Conservation (phyloP, 2,797 vertebrate species). For the Eospalax fontanierii region DNA sequence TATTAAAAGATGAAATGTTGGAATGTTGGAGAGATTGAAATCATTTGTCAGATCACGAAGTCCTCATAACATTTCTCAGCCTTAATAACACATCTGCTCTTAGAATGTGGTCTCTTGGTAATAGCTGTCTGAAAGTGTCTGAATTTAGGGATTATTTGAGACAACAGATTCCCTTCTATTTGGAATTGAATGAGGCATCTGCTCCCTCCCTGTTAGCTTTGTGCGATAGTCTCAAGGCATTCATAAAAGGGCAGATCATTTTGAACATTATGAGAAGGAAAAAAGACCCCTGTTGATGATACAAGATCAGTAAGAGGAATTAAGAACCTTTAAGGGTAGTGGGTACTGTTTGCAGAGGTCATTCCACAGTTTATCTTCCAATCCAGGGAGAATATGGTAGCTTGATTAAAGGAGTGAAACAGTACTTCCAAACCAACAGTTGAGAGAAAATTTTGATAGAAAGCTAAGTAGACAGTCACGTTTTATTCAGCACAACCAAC, state of each 20-base stretch:
- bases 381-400: constrained; percentile 43
- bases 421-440: constrained; percentile 66
- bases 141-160: constrained; percentile 94
- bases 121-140: constrained; percentile 93
- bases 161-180: constrained; percentile 94
- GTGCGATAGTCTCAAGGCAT: constrained; percentile 91
- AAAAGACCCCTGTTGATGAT: constrained; percentile 89
- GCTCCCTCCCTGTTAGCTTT: constrained; percentile 91
- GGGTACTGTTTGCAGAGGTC: constrained; percentile 82
- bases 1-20: constrained; percentile 90
- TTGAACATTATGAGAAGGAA: constrained; percentile 89
- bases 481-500: constrained; percentile 74
- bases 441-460: constrained; percentile 72
- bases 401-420: constrained; percentile 69
- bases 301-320: constrained; percentile 86
- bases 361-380: constrained; percentile 65
- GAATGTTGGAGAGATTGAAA: constrained; percentile 90
- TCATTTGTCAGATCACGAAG: constrained; percentile 93
- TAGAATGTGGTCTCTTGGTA: constrained; percentile 93
- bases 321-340: constrained; percentile 85
- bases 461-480: constrained; percentile 70
- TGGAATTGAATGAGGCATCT: constrained; percentile 92
- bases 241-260: constrained; percentile 92
- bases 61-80: constrained; percentile 93
- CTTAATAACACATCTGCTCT: constrained; percentile 94